Evolutionary conservation across 1,140 invertebrate species (phyloP), one percentile per base, ranked within the genome.

Genomic region (Habropoda laboriosa): DNA sequence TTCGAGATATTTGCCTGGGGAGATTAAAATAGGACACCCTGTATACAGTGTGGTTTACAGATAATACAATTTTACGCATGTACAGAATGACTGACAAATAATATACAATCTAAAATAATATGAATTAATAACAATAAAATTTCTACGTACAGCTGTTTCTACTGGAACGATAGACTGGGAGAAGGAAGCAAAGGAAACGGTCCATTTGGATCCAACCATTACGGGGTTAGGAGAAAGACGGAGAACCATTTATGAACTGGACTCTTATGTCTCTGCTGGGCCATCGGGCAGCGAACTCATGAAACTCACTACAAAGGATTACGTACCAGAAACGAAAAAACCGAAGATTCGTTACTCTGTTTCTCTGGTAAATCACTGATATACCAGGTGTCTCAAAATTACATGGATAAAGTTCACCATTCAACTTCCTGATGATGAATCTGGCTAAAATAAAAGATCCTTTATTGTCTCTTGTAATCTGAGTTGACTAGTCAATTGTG

Each of bases 191-290:
- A 76, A 83, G 24, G 67, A 53, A n/a, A 71, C 58, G 21, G 24
- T 86, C 57, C 40, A 3, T 6, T 61, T 87, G 16, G 64, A 82
- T n/a, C n/a, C n/a, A n/a, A n/a, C n/a, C 5, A 51, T 71, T n/a
- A 73, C 67, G 16, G 70, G 66, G 24, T 45, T 63, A 1, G 53
- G 3, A 35, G 35, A 55, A 35, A 81, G 72, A 63, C 85, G 86
- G 5, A 89, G 53, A 83, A 87, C 86, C 16, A 86, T 90, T 32
- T 86, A 82, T 55, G 86, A 91, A 7, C 70, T 90, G 0, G 86
- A 89, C n/a, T 88, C 90, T 18, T 89, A 83, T 55, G 24, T 32
- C 10, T 47, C 79, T 18, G 82, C 76, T 18, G 75, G 73, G 1
- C 68, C 76, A 42, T 81, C 84, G 21, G 35, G 24, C 10, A 32